phyloP scores from a whole-genome alignment of 2,797 vertebrate genomes.

The Macroramphosus scolopax region DNA sequence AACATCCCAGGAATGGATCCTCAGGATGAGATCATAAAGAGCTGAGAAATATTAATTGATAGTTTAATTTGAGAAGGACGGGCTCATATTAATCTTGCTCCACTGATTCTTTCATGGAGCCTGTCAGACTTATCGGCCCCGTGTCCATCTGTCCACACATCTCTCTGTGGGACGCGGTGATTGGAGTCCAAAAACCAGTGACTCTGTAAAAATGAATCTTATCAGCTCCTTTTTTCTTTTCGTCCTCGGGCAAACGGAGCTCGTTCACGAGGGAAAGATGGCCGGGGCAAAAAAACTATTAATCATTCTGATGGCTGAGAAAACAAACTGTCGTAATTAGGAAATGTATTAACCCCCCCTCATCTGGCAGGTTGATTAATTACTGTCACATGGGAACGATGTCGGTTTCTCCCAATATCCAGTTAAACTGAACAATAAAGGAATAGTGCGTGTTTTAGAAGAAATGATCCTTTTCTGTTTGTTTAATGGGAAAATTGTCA shows the following conservation, averaged over 20 bases:
- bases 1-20: too few species aligned
- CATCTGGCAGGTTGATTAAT: slow-evolving; percentile 79
- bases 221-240: slow-evolving; percentile 38
- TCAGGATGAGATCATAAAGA: too few species aligned
- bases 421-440: too few species aligned
- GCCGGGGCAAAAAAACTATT: slow-evolving; percentile 71
- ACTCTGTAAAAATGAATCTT: slow-evolving; percentile 40
- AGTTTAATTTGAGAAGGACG: too few species aligned
- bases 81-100: slow-evolving; percentile 62
- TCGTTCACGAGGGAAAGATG: slow-evolving; percentile 56
- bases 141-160: slow-evolving; percentile 66
- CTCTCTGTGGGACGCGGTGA: slow-evolving; percentile 27
- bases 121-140: too few species aligned
- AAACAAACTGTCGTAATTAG: slow-evolving; percentile 76
- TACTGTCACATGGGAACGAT: slow-evolving; percentile 57
- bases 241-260: slow-evolving; percentile 54
- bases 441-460: too few species aligned
- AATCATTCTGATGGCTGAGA: slow-evolving; percentile 77
- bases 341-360: slow-evolving; percentile 59
- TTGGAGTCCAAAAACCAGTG: slow-evolving; percentile 35
- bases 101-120: too few species aligned
- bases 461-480: too few species aligned
- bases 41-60: too few species aligned
- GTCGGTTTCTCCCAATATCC: slow-evolving; percentile 21
- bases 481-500: too few species aligned